A percentile compares a stretch with the other conserved stretches of the same genome.
phyloP scores from a whole-genome alignment of 2,797 vertebrate genomes.

The Cynopterus sphinx region DNA sequence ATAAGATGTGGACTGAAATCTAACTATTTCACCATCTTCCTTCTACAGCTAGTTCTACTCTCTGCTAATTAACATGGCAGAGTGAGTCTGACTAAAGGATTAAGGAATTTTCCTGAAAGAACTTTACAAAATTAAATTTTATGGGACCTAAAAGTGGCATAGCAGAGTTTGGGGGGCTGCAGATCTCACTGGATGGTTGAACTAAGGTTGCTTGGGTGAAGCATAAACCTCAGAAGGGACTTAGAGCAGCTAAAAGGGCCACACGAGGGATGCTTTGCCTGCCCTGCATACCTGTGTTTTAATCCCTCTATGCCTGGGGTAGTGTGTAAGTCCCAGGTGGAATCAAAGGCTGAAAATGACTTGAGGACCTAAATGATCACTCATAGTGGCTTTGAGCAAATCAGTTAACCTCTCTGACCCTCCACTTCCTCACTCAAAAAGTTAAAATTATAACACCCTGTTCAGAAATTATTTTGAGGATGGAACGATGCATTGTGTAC shows the following conservation, averaged over 20 bases:
- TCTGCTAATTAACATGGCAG: background rate
- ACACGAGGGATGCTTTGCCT: rapidly evolving
- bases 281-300: rapidly evolving
- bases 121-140: background rate
- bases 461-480: background rate
- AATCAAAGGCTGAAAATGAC: background rate
- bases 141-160: background rate
- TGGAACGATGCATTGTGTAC: background rate
- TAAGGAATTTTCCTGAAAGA: background rate
- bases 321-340: rapidly evolving
- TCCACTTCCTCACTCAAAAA: background rate
- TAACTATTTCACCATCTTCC: background rate
- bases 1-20: background rate
- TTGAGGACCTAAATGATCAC: background rate
- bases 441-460: background rate
- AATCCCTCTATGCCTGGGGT: background rate
- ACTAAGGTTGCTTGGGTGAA: background rate
- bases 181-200: background rate
- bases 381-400: background rate
- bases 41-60: background rate
- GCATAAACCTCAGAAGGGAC: background rate
- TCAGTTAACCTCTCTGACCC: background rate
- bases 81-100: background rate
- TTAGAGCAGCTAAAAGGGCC: too few species aligned
- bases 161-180: background rate